Base-by-base conservation (phyloP, 37 sponge, comb jelly and placozoan species). In the Theonella swinhoei region DNA sequence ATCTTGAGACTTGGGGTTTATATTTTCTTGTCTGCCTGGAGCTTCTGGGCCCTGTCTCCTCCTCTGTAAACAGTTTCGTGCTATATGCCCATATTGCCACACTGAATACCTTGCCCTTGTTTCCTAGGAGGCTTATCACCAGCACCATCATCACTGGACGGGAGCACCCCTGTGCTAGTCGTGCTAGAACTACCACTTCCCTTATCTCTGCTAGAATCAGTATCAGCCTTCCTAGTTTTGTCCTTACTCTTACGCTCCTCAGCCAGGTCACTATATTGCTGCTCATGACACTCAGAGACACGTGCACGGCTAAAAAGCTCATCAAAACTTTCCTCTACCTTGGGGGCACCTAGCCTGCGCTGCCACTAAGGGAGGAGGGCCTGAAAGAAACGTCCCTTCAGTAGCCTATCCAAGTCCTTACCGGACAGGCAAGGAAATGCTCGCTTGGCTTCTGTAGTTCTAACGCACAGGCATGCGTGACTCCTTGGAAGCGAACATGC, bases 321-420 rank as follows among this genome's bases (percentile, higher is more conserved):
- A 34, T 75, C 76, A 43, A 75, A 75, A 29, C 31, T 47, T 25
- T 75, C 76, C 9, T 75, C 76, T 25, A 59, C 9, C 31, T 75
- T 75, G 31, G 76, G 76, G 8, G 54, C 59, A 28, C 76, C 76
- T 19, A 75, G 24, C 38, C 42, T 75, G 24, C 54, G 19, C 35
- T 75, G 76, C 76, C 76, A 75, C 30, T 76, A 59, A 11, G 62
- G 77, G 58, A 76, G 61, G 33, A 76, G 36, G 31, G 34, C 62
- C 58, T 76, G 77, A 40, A 39, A 74, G 34, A 74, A 74, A 1
- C 75, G 9, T 28, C 75, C 75, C 47, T 74, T 74, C 54, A 74
- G 47, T 29, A 74, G n/a, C 3, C 75, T 3, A 40, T 76, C 77
- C n/a, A 76, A 59, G 30, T 76, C 77, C 36, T 58, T 76, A 11